Evolutionary conservation across 2,113 vertebrate genomes (phyloP).

Genomic region (Nothobranchius kuhntae): DNA sequence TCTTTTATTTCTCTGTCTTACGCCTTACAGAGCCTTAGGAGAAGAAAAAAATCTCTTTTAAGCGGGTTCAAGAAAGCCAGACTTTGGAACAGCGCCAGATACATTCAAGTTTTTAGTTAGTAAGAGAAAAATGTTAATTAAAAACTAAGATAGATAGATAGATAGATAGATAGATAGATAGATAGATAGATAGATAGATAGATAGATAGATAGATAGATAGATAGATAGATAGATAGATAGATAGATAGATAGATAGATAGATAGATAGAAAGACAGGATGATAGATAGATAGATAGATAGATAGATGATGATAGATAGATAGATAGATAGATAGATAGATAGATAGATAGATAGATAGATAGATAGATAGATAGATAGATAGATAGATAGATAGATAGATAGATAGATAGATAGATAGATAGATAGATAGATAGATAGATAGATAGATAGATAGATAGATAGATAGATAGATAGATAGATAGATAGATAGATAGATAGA

Average conservation of each 20-base stretch:
- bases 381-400: no score
- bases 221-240: conserved; percentile 2
- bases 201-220: conserved; percentile 11
- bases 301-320: neutral
- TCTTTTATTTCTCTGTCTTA: conserved; percentile 82
- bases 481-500: no score
- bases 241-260: conserved; percentile 4
- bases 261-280: conserved; percentile 5
- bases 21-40: conserved; percentile 78
- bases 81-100: conserved; percentile 70
- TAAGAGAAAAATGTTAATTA: conserved; percentile 58
- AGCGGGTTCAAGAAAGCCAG: conserved; percentile 64
- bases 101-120: conserved; percentile 64
- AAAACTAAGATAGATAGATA: conserved; percentile 54
- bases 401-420: no score
- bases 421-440: no score
- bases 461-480: no score
- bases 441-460: no score
- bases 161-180: conserved; percentile 41
- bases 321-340: no score
- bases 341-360: no score
- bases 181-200: conserved; percentile 10
- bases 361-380: no score
- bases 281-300: conserved; percentile 7
- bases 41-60: conserved; percentile 49